Evolutionary conservation across 2,113 vertebrate genomes (phyloP), one percentile per base, ranked within the genome.

Genomic region (Mystacornis crossleyi): DNA sequence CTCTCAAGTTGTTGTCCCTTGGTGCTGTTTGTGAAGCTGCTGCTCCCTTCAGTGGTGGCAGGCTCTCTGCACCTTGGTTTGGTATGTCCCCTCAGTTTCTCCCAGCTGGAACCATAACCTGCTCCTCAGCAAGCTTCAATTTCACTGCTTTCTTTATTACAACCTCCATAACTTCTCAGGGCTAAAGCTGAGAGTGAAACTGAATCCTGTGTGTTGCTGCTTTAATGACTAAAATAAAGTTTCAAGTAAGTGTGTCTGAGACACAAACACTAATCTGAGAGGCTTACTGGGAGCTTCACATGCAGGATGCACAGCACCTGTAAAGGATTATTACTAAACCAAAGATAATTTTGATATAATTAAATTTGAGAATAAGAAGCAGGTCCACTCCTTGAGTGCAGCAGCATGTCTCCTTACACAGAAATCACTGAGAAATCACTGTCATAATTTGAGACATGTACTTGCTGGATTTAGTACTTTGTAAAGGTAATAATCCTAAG

Each of bases 391-490:
- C 67, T 74, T n/a, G 77, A 61, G 34, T 77, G 89, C 74, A 93
- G 73, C 29, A 43, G 28, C 18, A 10, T 55, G 31, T 66, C 42
- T 77, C 25, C 72, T 81, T 83, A 64, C 55, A 26, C 5, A 42
- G 90, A 92, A 95, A 95, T 90, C 64, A 40, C 81, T 86, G 82
- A 42, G 90, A 92, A 95, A 95, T 90, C 64, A 40, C 81, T 86
- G 82, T 55, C 34, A 34, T 90, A 77, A 84, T 93, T 93, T 95
- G 67, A 83, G 61, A 34, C 54, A n/a, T 13, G 43, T 73, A 34
- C 77, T 95, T 34, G 34, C 77, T 95, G 81, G 86, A 96, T 95
- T 91, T 93, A 96, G 74, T 92, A 64, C 64, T 96, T 92, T 92
- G 87, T 86, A 85, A 94, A 71, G 77, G 77, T 67, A 95, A 88